Conservation (phyloP, 2,113 vertebrate species). For the Leucosticte australis region DNA sequence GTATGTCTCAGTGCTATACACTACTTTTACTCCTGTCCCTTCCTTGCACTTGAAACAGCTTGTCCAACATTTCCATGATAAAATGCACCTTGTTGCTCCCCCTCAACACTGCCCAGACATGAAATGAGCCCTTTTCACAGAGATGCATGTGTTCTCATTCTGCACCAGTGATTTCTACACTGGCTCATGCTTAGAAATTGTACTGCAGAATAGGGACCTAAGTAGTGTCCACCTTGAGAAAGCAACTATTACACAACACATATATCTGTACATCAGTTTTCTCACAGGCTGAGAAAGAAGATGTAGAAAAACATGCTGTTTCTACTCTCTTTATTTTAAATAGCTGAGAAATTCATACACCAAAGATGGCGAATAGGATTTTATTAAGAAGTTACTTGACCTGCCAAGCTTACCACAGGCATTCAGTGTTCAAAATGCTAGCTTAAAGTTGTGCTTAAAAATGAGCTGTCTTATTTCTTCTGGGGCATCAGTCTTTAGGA, state of each 20-base stretch:
- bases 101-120: not conserved
- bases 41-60: not conserved
- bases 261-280: not conserved
- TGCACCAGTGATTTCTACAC: not conserved
- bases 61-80: not conserved
- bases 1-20: not conserved
- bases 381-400: not conserved
- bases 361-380: not conserved
- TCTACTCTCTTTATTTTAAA: not conserved
- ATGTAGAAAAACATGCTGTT: not conserved
- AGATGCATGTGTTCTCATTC: not conserved
- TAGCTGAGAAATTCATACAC: not conserved
- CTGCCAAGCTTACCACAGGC: not conserved
- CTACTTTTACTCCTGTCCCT: not conserved
- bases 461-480: not conserved
- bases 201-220: rapidly evolving
- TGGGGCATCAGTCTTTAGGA: not conserved
- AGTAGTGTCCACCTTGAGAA: not conserved
- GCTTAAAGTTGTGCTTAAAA: not conserved
- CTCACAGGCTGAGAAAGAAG: not conserved
- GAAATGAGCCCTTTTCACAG: not conserved
- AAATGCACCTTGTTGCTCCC: not conserved
- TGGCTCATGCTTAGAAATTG: not conserved
- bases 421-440: not conserved
- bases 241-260: not conserved